Conservation (phyloP, 1,140 invertebrate genomes). For the Chironomus striatipennis region DNA sequence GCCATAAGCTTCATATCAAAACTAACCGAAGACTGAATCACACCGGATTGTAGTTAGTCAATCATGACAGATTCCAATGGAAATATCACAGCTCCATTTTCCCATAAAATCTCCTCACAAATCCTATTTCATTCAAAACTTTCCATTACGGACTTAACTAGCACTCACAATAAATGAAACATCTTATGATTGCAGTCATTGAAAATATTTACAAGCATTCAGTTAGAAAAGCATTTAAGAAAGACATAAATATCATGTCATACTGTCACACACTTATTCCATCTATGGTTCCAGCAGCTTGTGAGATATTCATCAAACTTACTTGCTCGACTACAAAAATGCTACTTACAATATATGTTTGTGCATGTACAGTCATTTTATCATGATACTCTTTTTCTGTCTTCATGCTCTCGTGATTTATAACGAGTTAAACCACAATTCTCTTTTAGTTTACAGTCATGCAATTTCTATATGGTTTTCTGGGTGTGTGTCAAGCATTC, state of each 20-base stretch:
- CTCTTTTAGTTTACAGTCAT: too few species aligned
- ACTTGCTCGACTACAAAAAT: neutral
- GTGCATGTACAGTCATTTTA: neutral
- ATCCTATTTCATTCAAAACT: too few species aligned
- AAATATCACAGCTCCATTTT: too few species aligned
- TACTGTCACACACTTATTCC: neutral
- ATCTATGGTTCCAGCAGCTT: neutral
- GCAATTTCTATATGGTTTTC: too few species aligned
- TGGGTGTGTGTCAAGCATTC: too few species aligned
- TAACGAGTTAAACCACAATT: neutral
- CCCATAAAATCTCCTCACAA: too few species aligned
- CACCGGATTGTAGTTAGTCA: too few species aligned
- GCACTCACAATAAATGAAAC: neutral
- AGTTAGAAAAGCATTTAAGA: conserved; percentile 15
- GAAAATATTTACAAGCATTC: neutral
- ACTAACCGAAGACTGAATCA: too few species aligned
- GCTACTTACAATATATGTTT: too few species aligned
- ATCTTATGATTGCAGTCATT: neutral
- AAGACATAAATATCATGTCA: conserved; percentile 14
- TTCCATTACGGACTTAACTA: too few species aligned
- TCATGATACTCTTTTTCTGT: neutral
- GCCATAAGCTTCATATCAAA: too few species aligned
- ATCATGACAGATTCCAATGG: too few species aligned
- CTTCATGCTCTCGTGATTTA: neutral
- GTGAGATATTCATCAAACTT: conserved; percentile 21